These are phyloP conservation scores for Scaptomyza pallida DNA, from an alignment of 1,140 invertebrate genomes.

Conservation along the genomic window DNA sequence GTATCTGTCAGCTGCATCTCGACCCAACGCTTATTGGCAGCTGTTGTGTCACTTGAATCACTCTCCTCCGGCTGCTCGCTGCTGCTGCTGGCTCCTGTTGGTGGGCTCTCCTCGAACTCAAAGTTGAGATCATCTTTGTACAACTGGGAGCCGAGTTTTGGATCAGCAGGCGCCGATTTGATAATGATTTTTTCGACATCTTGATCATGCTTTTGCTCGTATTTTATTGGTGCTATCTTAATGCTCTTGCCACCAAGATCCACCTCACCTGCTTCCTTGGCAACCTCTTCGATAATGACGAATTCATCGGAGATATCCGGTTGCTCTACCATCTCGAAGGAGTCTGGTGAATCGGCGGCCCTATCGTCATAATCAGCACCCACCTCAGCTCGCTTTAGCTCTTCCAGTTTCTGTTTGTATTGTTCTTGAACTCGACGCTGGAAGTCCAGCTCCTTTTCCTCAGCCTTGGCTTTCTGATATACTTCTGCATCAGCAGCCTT, in stretches of 20 bases:
- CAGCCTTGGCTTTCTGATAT: constrained; percentile 63
- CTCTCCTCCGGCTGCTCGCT: constrained; percentile 83
- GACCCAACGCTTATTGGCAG: constrained; percentile 93
- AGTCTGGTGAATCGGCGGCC: constrained; percentile 92
- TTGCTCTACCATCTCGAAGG: constrained; percentile 94
- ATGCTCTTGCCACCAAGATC: constrained; percentile 92
- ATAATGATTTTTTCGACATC: constrained; percentile 90
- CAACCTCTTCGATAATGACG: constrained; percentile 93
- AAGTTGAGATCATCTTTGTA: constrained; percentile 87
- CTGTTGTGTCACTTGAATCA: constrained; percentile 86
- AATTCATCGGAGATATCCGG: constrained; percentile 94
- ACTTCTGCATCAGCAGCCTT: constrained; percentile 65
- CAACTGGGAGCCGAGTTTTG: constrained; percentile 84
- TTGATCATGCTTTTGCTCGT: constrained; percentile 87
- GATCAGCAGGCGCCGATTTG: constrained; percentile 86
- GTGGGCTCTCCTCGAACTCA: constrained; percentile 91
- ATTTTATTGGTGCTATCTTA: constrained; percentile 86
- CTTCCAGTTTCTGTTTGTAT: constrained; percentile 81
- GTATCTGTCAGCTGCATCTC: constrained; percentile 93
- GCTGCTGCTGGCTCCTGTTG: constrained; percentile 84
- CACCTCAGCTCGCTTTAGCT: constrained; percentile 80
- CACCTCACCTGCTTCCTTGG: constrained; percentile 91
- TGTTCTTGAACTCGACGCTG: constrained; percentile 80
- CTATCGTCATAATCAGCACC: constrained; percentile 84
- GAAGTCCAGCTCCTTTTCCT: constrained; percentile 79